Evolutionary conservation across 2,888 invertebrate species (phyloP), one percentile per base, ranked within the genome.

Genomic region (Aphodius sticticus): DNA sequence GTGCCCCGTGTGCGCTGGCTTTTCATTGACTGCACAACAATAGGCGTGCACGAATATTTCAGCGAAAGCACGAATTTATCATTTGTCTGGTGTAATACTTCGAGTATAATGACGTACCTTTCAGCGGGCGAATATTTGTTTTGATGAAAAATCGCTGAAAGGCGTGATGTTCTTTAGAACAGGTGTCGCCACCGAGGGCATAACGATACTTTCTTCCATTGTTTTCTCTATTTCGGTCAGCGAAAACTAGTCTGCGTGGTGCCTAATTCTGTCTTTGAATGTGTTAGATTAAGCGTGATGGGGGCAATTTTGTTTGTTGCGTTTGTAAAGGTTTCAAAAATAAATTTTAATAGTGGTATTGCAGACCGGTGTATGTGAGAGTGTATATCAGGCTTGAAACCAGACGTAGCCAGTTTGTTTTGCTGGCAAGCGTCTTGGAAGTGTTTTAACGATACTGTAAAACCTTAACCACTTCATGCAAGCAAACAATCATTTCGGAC

Each of bases 21-120:
- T 9, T 74, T 74, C 74, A 74, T 74, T 74, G 74, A 74, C 74
- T 74, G 37, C 35, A 74, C 35, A 36, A 74, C 74, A 74, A 74
- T 74, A 37, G 74, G 74, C 36, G 26, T 26, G 3, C 26, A 26
- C 26, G 26, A 1, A 26, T 37, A 35, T 74, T 53, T 53, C 53
- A 53, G 9, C 53, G 7, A 74, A 7, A 74, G 36, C 16, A 37
- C 37, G n/a, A 37, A 74, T 74, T 74, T 74, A 74, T 74, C 74
- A 74, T 74, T 71, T 53, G 53, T 71, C 74, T 36, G 6, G n/a
- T 35, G 36, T 74, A 36, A 26, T 74, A 74, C 35, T 26, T 1
- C 35, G 74, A 36, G 36, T 15, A 74, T 15, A 74, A 74, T 74
- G 9, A 37, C 74, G 53, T 53, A 53, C 9, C 53, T 53, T 53